Conservation (phyloP, 2,888 invertebrate species). For the Eupithecia pulchellata region DNA sequence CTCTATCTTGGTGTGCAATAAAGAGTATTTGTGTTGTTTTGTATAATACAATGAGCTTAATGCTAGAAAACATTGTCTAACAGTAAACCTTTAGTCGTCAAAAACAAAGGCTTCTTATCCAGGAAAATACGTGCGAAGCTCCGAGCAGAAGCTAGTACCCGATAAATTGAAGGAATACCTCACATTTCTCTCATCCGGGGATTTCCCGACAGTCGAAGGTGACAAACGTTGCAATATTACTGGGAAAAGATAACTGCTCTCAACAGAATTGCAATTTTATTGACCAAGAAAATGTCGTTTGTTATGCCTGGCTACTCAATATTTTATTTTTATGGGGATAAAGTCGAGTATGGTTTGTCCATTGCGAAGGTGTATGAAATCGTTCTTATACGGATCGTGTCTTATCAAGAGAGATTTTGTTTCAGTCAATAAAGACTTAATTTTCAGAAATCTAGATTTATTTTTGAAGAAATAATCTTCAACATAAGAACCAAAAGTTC, state of each 20-base stretch:
- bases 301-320: conserved; percentile 6
- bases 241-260: conserved; percentile 35
- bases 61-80: not conserved
- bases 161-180: conserved; percentile 12
- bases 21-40: too few relatives aligned
- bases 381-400: conserved; percentile 30
- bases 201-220: conserved; percentile 30
- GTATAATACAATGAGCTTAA: not conserved
- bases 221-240: conserved; percentile 35
- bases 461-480: too few relatives aligned
- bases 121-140: not conserved
- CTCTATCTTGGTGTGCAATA: too few relatives aligned
- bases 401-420: not conserved
- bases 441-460: not conserved
- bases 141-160: not conserved
- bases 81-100: not conserved
- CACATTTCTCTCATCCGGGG: conserved; percentile 22
- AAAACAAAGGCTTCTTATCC: not conserved
- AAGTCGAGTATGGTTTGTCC: conserved; percentile 19
- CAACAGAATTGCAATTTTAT: conserved; percentile 37
- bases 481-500: too few relatives aligned
- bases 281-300: conserved; percentile 27
- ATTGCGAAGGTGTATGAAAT: conserved; percentile 29
- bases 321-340: conserved; percentile 16
- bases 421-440: not conserved